phyloP scores from a whole-genome alignment of 2,797 vertebrate genomes.

The Cyprinodon diabolis region DNA sequence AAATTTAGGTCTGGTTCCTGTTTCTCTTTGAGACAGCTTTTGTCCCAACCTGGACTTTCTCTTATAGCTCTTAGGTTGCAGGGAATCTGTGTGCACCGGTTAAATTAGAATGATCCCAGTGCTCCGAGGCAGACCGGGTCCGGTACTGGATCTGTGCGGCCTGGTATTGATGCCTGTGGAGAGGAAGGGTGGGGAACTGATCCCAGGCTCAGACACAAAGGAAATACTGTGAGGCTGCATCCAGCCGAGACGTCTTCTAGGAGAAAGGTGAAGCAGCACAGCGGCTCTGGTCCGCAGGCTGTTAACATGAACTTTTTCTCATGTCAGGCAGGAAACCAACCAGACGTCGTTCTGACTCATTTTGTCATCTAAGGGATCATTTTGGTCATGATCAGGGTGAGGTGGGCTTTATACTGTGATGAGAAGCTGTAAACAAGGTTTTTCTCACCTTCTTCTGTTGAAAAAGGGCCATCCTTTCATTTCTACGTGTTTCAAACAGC shows the following conservation, averaged over 20 bases:
- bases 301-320: conserved; percentile 55
- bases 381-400: too few relatives aligned
- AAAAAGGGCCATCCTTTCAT: too few relatives aligned
- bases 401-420: too few relatives aligned
- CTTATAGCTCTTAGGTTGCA: neutral
- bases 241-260: conserved; percentile 50
- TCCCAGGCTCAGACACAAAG: conserved; percentile 30
- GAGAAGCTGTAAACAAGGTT: too few relatives aligned
- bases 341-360: neutral
- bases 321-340: neutral
- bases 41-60: conserved; percentile 12
- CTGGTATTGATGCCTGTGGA: conserved; percentile 58
- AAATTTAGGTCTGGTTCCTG: neutral
- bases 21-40: too few relatives aligned
- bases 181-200: conserved; percentile 30
- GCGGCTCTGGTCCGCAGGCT: conserved; percentile 14
- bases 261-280: conserved; percentile 40
- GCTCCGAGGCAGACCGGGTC: neutral
- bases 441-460: too few relatives aligned
- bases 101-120: neutral
- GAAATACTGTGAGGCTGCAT: conserved; percentile 17
- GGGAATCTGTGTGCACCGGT: neutral
- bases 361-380: too few relatives aligned
- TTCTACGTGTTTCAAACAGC: too few relatives aligned
- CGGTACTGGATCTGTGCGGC: neutral